A percentile compares a stretch with the other conserved stretches of the same genome.
These are phyloP conservation scores for Elysia crispata DNA, from an alignment of 2,888 invertebrate genomes.

Conservation along the genomic window DNA sequence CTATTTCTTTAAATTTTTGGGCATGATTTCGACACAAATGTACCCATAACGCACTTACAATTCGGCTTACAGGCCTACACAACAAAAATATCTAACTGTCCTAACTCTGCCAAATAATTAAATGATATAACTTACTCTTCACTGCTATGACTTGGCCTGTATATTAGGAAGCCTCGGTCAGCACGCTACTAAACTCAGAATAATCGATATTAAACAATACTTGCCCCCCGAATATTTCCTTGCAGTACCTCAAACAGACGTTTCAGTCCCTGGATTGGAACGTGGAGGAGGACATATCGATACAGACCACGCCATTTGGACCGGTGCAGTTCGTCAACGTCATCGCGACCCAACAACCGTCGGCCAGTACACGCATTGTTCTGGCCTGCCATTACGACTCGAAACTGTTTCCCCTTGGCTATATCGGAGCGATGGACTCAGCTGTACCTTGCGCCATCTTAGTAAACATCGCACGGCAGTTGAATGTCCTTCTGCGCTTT, in stretches of 20 bases:
- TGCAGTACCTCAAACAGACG: conserved; percentile 82
- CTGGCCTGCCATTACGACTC: conserved; percentile 77
- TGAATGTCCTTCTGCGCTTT: conserved; percentile 61
- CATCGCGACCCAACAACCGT: conserved; percentile 83
- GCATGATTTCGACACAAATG: too few species aligned
- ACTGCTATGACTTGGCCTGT: too few species aligned
- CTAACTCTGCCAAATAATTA: too few species aligned
- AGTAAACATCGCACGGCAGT: conserved; percentile 76
- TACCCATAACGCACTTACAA: too few species aligned
- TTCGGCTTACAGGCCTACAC: too few species aligned
- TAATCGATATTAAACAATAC: too few species aligned
- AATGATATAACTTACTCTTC: too few species aligned
- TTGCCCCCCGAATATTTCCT: too few species aligned
- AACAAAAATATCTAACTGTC: too few species aligned
- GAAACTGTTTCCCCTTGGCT: conserved; percentile 83
- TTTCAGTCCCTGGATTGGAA: conserved; percentile 86
- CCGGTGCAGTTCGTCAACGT: conserved; percentile 89
- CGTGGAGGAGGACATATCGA: conserved; percentile 87
- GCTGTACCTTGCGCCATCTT: conserved; percentile 90
- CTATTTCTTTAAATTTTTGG: too few species aligned
- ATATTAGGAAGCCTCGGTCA: too few species aligned
- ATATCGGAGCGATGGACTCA: conserved; percentile 93
- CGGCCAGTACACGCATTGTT: conserved; percentile 85
- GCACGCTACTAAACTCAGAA: too few species aligned
- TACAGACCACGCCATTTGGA: conserved; percentile 87